A percentile compares a stretch with the other conserved stretches of the same genome.
These are phyloP conservation scores for Steatocranus sp. DNA, from an alignment of 2,797 vertebrate genomes.

Conservation along the genomic window DNA sequence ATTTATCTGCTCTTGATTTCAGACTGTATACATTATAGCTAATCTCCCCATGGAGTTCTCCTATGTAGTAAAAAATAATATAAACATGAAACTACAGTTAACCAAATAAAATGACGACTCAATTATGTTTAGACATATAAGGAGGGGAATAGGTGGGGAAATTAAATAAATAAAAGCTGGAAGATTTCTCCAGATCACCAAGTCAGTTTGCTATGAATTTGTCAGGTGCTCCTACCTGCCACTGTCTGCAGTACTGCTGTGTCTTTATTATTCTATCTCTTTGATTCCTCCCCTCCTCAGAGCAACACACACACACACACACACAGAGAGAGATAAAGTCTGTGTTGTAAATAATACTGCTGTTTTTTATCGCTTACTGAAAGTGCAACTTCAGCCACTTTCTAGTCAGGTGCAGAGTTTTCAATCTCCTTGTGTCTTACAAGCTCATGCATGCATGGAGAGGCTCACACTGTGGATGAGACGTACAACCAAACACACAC, in stretches of 20 bases:
- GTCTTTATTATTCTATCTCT: slow-evolving; percentile 42
- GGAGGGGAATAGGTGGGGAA: neutral
- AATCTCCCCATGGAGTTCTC: neutral
- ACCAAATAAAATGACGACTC: neutral
- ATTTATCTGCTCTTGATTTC: neutral
- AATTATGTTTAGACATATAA: neutral
- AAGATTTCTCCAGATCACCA: neutral
- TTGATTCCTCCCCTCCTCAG: slow-evolving; percentile 31
- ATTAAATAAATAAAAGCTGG: neutral
- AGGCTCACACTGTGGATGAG: neutral
- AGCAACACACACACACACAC: neutral
- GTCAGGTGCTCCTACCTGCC: slow-evolving; percentile 36
- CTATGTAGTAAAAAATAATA: neutral
- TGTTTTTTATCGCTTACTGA: slow-evolving; percentile 41
- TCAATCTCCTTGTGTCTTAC: slow-evolving; percentile 41
- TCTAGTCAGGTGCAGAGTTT: slow-evolving; percentile 36
- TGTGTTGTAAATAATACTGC: slow-evolving; percentile 38
- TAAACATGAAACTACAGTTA: neutral
- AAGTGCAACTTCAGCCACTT: slow-evolving; percentile 66
- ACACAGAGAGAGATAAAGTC: neutral
- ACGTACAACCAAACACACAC: neutral
- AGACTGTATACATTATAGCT: neutral
- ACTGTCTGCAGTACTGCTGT: slow-evolving; percentile 1
- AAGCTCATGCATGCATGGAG: slow-evolving; percentile 14
- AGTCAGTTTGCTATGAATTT: slow-evolving; percentile 14